Base-by-base conservation (phyloP, 2,113 vertebrate genomes). In the Dicaeum eximium region DNA sequence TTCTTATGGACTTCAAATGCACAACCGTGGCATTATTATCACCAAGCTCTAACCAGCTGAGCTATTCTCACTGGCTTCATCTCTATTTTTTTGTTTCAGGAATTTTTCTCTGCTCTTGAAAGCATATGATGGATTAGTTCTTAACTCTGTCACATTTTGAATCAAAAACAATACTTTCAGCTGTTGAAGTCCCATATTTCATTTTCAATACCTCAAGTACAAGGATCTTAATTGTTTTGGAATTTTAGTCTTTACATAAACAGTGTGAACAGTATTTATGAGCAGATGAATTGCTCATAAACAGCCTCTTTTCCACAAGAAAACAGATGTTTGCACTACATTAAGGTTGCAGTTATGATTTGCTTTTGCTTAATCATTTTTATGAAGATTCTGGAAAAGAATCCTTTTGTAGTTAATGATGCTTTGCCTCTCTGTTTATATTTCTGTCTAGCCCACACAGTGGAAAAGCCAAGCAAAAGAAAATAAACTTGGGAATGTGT, bases 401-500 rank as follows among this genome's bases (percentile, higher is more conserved):
- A 62, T 89, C 6, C 23, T 96, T 9, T 70, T 58, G 6, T 91
- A 57, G 11, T 58, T 64, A 83, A 70, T 62, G 28, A 75, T 20
- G 90, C 54, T 61, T 77, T 45, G n/a, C 31, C 28, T 86, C 28
- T 95, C 19, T 92, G 15, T 94, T 91, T 77, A 35, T 47, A n/a
- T 82, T 92, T 92, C 82, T 95, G 19, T 97, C 89, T 81, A 98
- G 97, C 85, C 95, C 70, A 80, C 94, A 78, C 97, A 98, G 21
- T 97, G 98, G 97, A 98, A 98, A 97, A 97, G 86, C 88, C 97
- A 98, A 96, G 96, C 97, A 92, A 98, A 98, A 93, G 98, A 98
- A 92, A 98, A 97, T 90, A 98, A 98, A 93, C 75, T 93, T 78
- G 97, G 96, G 35, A 95, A 93, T 97, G 85, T 42, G 5, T 98